These are phyloP conservation scores for Platygyra sinensis DNA, from an alignment of 64 coral and sea anemone genomes.

Conservation along the genomic window DNA sequence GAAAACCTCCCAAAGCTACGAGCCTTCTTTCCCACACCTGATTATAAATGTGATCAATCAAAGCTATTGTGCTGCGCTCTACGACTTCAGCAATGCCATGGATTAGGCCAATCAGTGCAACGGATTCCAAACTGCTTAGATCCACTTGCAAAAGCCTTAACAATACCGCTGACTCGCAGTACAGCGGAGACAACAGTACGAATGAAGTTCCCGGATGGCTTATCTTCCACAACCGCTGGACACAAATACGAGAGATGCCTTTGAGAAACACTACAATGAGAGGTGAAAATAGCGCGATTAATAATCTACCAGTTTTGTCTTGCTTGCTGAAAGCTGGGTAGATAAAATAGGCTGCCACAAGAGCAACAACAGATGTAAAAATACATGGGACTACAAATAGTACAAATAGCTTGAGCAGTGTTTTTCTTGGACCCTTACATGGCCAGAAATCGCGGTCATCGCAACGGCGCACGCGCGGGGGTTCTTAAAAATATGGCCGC, in stretches of 20 bases:
- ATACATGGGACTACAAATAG: neutral
- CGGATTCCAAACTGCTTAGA: neutral
- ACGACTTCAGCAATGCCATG: conserved; percentile 25
- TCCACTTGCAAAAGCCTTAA: conserved; percentile 20
- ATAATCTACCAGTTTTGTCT: neutral
- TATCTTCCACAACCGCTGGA: conserved; percentile 17
- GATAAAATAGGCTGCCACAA: neutral
- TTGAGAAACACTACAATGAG: neutral
- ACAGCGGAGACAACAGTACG: neutral
- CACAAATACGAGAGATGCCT: neutral
- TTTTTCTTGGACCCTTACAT: neutral
- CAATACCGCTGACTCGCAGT: conserved; percentile 22
- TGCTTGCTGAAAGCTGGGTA: conserved; percentile 22
- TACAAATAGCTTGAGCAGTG: neutral
- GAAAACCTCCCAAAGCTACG: conserved; percentile 14
- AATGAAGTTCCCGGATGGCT: conserved; percentile 44
- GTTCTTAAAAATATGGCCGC: no score
- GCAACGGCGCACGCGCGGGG: no score
- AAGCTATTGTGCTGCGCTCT: conserved; percentile 1
- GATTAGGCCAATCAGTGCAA: conserved; percentile 18
- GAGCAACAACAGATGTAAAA: neutral
- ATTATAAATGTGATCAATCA: conserved; percentile 5
- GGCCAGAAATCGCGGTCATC: no score
- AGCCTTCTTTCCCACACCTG: neutral
- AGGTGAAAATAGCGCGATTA: conserved; percentile 1